Evolutionary conservation across 2,888 invertebrate species (phyloP), one percentile per base, ranked within the genome.

Genomic region (Aradus depressus): DNA sequence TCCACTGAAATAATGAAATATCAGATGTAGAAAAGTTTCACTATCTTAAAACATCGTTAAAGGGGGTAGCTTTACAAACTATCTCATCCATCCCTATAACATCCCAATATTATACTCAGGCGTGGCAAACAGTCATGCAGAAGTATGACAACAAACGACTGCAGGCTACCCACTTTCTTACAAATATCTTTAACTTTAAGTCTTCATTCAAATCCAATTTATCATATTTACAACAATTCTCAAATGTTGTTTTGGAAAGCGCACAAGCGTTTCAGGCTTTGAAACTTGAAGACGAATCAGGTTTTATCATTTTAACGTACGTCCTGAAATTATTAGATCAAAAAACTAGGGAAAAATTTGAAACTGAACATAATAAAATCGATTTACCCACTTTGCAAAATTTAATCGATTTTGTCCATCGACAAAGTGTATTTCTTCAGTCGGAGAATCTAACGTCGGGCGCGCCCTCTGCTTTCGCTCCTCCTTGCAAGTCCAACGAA

Each of bases 381-480:
- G 43, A 43, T 6, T n/a, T 43, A 2, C 43, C 43, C 1, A 43
- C 3, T 1, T 43, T 43, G n/a, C 3, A 21, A n/a, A 26, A 21
- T 26, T 23, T 43, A 14, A 18, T 22, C 6, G 43, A 43, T 21
- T 43, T 43, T 8, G 26, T 43, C 14, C 25, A 43, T 43, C 22
- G 25, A 2, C 43, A 43, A 43, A 14, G 43, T 25, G 16, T 16
- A 23, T 18, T 25, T 6, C 6, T 23, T 21, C 43, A 34, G 18
- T 14, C 34, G 4, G 34, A 34, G 18, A 3, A 16, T 14, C 18
- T 34, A 6, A 18, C 18, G 18, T 34, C 34, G 14, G 18, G 34
- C 14, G n/a, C n/a, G n/a, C 34, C 34, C 14, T 14, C 14, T 16
- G 14, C 14, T 14, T 18, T 16, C 14, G 14, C 34, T 16, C 14